Conservation (phyloP, 2,888 invertebrate species). For the Sarcophaga carnaria region DNA sequence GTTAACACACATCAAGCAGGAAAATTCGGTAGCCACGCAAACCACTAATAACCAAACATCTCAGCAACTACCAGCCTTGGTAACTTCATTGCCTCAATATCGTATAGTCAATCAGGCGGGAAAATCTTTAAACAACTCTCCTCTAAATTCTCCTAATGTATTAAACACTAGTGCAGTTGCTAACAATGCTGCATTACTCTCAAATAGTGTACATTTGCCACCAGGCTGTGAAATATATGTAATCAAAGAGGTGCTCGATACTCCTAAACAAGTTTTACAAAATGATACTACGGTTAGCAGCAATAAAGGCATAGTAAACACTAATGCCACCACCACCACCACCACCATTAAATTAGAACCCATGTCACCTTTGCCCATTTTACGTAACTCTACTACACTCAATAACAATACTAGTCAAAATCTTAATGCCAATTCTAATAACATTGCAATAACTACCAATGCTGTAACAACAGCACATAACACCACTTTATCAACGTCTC, state of each 20-base stretch:
- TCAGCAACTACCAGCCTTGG: slow-evolving; percentile 37
- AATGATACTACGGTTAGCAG: background rate
- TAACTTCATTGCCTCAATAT: slow-evolving; percentile 66
- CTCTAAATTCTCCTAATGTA: slow-evolving; percentile 22
- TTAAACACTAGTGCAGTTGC: slow-evolving; percentile 3
- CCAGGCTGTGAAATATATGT: slow-evolving; percentile 79
- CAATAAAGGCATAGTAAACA: background rate
- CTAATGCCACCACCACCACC: slow-evolving; percentile 39
- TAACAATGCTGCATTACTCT: slow-evolving; percentile 63
- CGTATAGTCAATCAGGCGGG: slow-evolving; percentile 68
- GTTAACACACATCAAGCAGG: slow-evolving; percentile 74
- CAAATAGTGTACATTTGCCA: slow-evolving; percentile 76
- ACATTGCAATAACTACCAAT: slow-evolving; percentile 40
- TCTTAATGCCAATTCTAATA: slow-evolving; percentile 27
- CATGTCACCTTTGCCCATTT: slow-evolving; percentile 40
- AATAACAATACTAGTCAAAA: slow-evolving; percentile 24
- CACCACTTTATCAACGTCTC: background rate
- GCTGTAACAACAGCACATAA: slow-evolving; percentile 20
- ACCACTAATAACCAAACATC: slow-evolving; percentile 49
- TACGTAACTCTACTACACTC: slow-evolving; percentile 35
- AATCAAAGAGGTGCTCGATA: slow-evolving; percentile 74
- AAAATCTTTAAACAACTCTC: slow-evolving; percentile 37
- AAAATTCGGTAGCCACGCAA: slow-evolving; percentile 63
- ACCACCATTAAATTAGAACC: slow-evolving; percentile 63
- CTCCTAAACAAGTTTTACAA: slow-evolving; percentile 45